Percentiles rank a stretch among this genome's conserved stretches.
phyloP scores from a whole-genome alignment of 92 coral and sea anemone genomes.

The Epizoanthus illoricatus region DNA sequence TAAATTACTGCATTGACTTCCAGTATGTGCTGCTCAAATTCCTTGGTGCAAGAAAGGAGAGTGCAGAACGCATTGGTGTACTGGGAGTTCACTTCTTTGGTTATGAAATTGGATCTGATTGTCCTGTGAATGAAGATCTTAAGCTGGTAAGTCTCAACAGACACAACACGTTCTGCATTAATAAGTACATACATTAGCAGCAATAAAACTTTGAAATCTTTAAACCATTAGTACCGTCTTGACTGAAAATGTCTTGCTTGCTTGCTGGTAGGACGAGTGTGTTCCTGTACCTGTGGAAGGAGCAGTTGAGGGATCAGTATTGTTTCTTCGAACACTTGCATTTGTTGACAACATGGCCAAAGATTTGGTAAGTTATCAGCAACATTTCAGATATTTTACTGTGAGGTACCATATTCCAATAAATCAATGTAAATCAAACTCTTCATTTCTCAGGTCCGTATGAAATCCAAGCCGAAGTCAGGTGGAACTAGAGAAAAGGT shows the following conservation, averaged over 20 bases:
- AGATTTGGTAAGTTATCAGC: constrained; percentile 70
- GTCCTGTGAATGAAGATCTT: constrained; percentile 73
- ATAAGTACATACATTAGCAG: not conserved
- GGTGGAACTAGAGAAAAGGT: constrained; percentile 68
- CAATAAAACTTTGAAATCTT: not conserved
- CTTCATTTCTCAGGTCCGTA: constrained; percentile 23
- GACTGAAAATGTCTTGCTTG: not conserved
- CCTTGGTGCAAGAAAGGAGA: constrained; percentile 82
- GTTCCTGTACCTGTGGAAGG: constrained; percentile 67
- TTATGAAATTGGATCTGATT: constrained; percentile 76
- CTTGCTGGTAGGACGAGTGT: constrained; percentile 63
- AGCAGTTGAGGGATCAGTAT: constrained; percentile 69
- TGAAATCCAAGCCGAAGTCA: constrained; percentile 59
- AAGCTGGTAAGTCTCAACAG: constrained; percentile 53
- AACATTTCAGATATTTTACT: not conserved
- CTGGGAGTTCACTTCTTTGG: constrained; percentile 94
- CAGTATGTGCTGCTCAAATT: constrained; percentile 92
- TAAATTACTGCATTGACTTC: constrained; percentile 3
- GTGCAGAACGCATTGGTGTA: constrained; percentile 88
- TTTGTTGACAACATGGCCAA: constrained; percentile 94
- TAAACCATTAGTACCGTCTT: not conserved
- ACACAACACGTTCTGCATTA: not conserved
- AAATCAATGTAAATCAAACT: not conserved
- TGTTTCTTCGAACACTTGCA: constrained; percentile 80
- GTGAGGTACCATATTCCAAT: no score